These are phyloP conservation scores for Montipora capitata DNA, from an alignment of 92 coral and sea anemone genomes.

Conservation along the genomic window DNA sequence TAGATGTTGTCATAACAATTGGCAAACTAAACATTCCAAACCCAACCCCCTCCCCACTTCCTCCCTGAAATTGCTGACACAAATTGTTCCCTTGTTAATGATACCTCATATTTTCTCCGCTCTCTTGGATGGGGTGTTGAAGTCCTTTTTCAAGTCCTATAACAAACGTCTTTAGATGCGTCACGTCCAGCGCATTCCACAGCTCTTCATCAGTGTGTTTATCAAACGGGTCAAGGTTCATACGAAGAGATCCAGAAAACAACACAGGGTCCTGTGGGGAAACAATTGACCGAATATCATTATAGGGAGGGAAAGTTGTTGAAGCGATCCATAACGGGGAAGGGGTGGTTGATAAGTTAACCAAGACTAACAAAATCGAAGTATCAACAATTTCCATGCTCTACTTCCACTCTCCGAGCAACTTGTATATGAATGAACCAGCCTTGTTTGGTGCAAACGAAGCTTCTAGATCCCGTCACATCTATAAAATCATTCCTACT, in stretches of 20 bases:
- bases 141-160: constrained; percentile 78
- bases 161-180: constrained; percentile 83
- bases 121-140: constrained; percentile 71
- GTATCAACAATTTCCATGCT: too few relatives aligned
- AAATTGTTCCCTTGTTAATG: background rate
- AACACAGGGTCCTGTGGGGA: constrained; percentile 87
- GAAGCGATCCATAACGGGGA: too few relatives aligned
- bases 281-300: background rate
- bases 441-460: too few relatives aligned
- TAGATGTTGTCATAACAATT: too few relatives aligned
- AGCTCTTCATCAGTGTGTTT: constrained; percentile 82
- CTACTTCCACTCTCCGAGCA: background rate
- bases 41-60: background rate
- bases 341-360: too few relatives aligned
- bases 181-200: constrained; percentile 89
- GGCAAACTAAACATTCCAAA: too few relatives aligned
- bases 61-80: background rate
- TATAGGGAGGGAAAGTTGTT: background rate
- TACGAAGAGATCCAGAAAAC: constrained; percentile 89
- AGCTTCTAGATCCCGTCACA: too few relatives aligned
- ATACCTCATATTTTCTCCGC: constrained; percentile 95
- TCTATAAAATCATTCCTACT: too few relatives aligned
- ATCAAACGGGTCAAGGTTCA: constrained; percentile 91
- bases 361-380: too few relatives aligned
- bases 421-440: background rate